Evolutionary conservation across 2,888 invertebrate species (phyloP).

Genomic region (Ornithoptera alexandrae): DNA sequence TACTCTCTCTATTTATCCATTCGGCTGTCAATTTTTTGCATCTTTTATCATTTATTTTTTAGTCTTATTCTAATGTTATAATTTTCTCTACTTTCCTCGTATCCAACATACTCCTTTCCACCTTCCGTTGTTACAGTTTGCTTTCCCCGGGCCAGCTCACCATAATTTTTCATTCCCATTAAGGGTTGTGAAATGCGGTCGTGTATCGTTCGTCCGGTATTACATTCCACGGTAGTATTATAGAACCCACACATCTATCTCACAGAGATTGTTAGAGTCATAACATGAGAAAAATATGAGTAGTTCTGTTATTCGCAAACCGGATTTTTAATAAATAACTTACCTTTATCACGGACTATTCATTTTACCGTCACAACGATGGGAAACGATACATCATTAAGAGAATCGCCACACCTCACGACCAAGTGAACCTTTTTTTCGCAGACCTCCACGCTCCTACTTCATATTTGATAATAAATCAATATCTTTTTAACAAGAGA

Average conservation of each 20-base stretch:
- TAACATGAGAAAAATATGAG: constrained; percentile 3
- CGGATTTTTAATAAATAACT: constrained; percentile 11
- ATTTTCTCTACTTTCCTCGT: too few relatives aligned
- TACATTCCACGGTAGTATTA: background rate
- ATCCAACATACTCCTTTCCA: too few relatives aligned
- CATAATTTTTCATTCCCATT: too few relatives aligned
- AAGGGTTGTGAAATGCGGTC: too few relatives aligned
- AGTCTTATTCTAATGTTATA: too few relatives aligned
- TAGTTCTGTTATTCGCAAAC: constrained; percentile 17
- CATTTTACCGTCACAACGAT: constrained; percentile 14
- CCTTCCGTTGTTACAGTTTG: too few relatives aligned
- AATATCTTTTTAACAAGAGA: constrained; percentile 20
- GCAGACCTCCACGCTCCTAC: constrained; percentile 4
- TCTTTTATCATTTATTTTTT: too few relatives aligned
- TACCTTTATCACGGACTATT: constrained; percentile 18
- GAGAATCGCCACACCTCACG: constrained; percentile 20
- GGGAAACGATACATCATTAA: constrained; percentile 16
- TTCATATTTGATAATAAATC: constrained; percentile 23
- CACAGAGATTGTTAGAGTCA: background rate
- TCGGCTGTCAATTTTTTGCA: too few relatives aligned
- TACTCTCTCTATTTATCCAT: too few relatives aligned
- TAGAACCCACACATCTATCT: background rate
- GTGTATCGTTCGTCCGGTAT: background rate
- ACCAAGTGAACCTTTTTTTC: constrained; percentile 9
- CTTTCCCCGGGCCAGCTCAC: too few relatives aligned